A percentile compares a stretch with the other conserved stretches of the same genome.
Evolutionary conservation across 2,888 invertebrate genomes (phyloP).

Genomic region (Eupsilia transversa): DNA sequence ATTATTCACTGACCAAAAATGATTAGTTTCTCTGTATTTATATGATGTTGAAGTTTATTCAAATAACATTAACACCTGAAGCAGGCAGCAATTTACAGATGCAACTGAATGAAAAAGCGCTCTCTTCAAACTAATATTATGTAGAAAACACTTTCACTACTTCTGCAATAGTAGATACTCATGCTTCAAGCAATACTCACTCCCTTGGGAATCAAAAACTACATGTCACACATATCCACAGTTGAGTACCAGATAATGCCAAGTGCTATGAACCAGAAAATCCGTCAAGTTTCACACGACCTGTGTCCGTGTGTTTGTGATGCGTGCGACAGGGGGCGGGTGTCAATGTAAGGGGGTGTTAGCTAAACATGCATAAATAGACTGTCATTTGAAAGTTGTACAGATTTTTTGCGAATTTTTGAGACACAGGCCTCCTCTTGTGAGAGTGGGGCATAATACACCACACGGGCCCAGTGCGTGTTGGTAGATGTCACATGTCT

Average conservation of each 20-base stretch:
- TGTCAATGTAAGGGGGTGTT: conserved; percentile 28
- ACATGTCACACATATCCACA: conserved; percentile 4
- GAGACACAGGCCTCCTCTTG: too few relatives aligned
- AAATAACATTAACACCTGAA: not conserved
- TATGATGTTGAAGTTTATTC: not conserved
- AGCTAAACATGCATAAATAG: conserved; percentile 23
- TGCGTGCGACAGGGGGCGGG: conserved; percentile 61
- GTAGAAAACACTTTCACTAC: not conserved
- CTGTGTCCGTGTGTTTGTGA: conserved; percentile 57
- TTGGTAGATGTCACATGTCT: too few relatives aligned
- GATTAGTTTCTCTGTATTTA: not conserved
- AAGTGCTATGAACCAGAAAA: conserved; percentile 60
- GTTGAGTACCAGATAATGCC: conserved; percentile 28
- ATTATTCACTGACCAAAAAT: not conserved
- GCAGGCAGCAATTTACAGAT: not conserved
- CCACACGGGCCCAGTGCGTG: too few relatives aligned
- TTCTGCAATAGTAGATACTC: not conserved
- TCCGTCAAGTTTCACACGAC: conserved; percentile 65
- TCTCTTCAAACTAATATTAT: not conserved
- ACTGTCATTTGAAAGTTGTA: not conserved
- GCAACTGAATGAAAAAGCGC: not conserved
- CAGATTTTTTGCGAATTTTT: too few relatives aligned
- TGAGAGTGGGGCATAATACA: too few relatives aligned
- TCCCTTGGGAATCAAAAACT: not conserved
- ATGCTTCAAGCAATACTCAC: not conserved